Evolutionary conservation across 2,888 invertebrate species (phyloP).

Genomic region (Theretra japonica): DNA sequence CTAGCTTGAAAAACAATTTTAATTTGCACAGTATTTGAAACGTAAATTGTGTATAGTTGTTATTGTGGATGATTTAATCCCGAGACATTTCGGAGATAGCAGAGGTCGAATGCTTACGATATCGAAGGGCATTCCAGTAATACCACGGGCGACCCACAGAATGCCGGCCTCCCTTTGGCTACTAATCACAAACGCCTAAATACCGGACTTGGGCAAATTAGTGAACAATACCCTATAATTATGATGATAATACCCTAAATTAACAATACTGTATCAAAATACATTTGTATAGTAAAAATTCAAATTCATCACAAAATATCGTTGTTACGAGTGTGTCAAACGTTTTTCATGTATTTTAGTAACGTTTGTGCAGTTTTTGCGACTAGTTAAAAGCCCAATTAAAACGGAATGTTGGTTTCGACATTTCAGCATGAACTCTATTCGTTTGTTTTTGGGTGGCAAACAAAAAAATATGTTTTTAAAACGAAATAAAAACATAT

Average conservation of each 20-base stretch:
- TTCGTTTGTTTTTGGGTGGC: no score
- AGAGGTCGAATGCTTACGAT: constrained; percentile 36
- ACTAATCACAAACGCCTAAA: constrained; percentile 48
- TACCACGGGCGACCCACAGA: constrained; percentile 56
- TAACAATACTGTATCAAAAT: background rate
- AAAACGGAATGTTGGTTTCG: no score
- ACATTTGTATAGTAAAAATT: background rate
- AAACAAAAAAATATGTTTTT: no score
- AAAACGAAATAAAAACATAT: no score
- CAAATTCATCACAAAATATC: background rate
- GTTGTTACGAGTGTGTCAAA: no score
- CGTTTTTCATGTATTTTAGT: no score
- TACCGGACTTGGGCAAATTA: constrained; percentile 46
- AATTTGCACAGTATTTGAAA: background rate
- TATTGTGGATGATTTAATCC: background rate
- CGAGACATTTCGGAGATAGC: constrained; percentile 21
- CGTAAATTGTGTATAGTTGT: background rate
- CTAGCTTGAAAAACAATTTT: background rate
- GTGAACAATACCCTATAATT: constrained; percentile 34
- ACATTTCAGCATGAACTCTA: no score
- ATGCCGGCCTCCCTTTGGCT: constrained; percentile 48
- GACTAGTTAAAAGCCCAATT: no score
- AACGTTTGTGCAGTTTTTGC: no score
- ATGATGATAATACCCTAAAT: background rate
- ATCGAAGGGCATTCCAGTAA: constrained; percentile 57